Conservation (phyloP, 1,140 invertebrate species). For the silkworm (Bombyx mori) region DNA sequence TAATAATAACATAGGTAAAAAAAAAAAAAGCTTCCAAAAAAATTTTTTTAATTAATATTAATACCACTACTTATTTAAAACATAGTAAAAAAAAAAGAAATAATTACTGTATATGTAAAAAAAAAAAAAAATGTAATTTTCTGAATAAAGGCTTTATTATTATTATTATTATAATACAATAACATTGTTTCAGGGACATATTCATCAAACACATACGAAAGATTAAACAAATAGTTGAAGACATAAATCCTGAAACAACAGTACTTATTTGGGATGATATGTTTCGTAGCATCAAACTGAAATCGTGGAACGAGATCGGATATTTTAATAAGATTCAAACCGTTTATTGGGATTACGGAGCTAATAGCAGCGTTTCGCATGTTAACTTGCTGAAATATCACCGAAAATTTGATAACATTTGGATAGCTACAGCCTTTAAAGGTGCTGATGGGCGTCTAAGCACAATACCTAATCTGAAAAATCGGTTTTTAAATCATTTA, state of each 20-base stretch:
- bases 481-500: conserved; percentile 45
- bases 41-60: too few relatives aligned
- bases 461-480: conserved; percentile 72
- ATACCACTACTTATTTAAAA: too few relatives aligned
- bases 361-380: conserved; percentile 24
- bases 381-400: conserved; percentile 35
- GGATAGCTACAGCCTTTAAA: conserved; percentile 94
- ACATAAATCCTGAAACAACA: conserved; percentile 75
- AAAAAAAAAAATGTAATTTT: too few relatives aligned
- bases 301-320: conserved; percentile 78
- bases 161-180: too few relatives aligned
- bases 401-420: conserved; percentile 76
- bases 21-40: too few relatives aligned
- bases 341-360: conserved; percentile 87
- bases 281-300: conserved; percentile 81
- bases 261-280: conserved; percentile 97
- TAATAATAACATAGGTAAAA: too few relatives aligned
- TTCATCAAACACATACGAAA: conserved; percentile 81
- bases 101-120: too few relatives aligned
- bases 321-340: conserved; percentile 81
- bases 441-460: conserved; percentile 87
- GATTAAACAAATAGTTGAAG: conserved; percentile 75
- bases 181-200: conserved; percentile 67
- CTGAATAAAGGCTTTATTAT: too few relatives aligned
- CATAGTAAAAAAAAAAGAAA: too few relatives aligned